Conservation (phyloP, 1,140 invertebrate genomes). For the Leptonema lineaticorne region DNA sequence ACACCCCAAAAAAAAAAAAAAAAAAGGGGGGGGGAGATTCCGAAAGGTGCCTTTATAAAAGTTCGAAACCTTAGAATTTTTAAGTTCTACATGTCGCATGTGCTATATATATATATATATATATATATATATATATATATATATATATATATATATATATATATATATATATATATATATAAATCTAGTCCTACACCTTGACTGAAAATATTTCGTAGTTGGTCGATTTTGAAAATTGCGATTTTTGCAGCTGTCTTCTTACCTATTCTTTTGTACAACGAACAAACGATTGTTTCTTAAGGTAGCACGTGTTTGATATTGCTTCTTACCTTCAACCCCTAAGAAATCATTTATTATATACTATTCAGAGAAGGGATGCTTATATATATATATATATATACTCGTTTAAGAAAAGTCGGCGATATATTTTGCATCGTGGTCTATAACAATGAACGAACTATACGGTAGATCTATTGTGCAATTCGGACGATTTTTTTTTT, state of each 20-base stretch:
- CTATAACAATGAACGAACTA: conserved; percentile 10
- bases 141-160: too few relatives aligned
- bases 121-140: too few relatives aligned
- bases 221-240: conserved; percentile 34
- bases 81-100: too few relatives aligned
- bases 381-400: too few relatives aligned
- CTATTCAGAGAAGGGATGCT: background rate
- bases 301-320: conserved; percentile 41
- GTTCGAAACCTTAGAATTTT: too few relatives aligned
- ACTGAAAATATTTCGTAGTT: conserved; percentile 20
- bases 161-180: too few relatives aligned
- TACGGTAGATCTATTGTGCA: background rate
- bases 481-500: too few relatives aligned
- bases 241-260: conserved; percentile 38
- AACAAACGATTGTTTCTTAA: conserved; percentile 36
- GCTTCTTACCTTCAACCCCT: conserved; percentile 19
- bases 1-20: background rate
- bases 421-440: conserved; percentile 37
- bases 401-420: conserved; percentile 30
- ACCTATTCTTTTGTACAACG: conserved; percentile 31
- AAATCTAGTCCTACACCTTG: background rate
- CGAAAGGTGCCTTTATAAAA: background rate
- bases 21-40: background rate
- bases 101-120: too few relatives aligned
- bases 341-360: conserved; percentile 37